A percentile compares a stretch with the other conserved stretches of the same genome.
Conservation (phyloP, 2,113 vertebrate genomes). For the Falcunculus frontatus region DNA sequence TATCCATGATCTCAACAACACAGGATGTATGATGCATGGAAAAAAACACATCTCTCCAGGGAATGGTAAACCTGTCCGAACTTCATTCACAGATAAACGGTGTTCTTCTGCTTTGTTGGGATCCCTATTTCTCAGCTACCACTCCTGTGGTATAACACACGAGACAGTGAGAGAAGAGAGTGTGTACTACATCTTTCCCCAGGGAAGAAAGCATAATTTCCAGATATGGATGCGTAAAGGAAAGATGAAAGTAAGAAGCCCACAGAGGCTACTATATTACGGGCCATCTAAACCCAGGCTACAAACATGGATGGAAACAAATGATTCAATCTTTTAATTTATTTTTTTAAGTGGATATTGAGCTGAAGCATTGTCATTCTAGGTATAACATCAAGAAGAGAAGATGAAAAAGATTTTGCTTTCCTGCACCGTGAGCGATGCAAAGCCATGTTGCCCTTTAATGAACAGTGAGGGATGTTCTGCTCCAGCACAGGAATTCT, state of each 20-base stretch:
- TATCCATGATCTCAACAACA: not conserved
- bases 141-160: not conserved
- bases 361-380: not conserved
- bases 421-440: accelerated
- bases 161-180: not conserved
- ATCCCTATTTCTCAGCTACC: not conserved
- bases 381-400: not conserved
- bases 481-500: not conserved
- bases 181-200: not conserved
- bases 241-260: not conserved
- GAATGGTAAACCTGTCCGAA: not conserved
- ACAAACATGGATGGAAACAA: not conserved
- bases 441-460: not conserved
- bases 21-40: not conserved
- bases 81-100: not conserved
- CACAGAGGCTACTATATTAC: not conserved
- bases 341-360: not conserved
- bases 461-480: not conserved
- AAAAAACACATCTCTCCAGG: not conserved
- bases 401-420: not conserved
- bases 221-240: not conserved
- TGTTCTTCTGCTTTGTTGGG: not conserved
- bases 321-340: not conserved
- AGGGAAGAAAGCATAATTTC: not conserved
- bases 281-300: not conserved